phyloP scores from a whole-genome alignment of 2,797 vertebrate genomes.

The Pangasius sanitwongsei region DNA sequence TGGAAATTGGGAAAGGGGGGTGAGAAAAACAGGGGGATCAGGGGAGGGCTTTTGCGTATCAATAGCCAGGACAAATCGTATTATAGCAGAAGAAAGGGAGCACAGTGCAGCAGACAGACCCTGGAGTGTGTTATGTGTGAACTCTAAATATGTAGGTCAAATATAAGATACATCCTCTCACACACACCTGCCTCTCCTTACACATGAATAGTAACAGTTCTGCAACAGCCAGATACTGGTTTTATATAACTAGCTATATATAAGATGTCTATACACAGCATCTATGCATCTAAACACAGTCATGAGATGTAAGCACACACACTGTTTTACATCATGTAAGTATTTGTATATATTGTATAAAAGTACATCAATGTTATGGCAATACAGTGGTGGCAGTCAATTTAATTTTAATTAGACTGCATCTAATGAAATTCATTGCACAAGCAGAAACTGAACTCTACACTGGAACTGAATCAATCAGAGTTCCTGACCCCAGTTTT shows the following conservation, averaged over 20 bases:
- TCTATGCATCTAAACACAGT: not conserved
- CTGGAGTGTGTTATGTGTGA: constrained; percentile 37
- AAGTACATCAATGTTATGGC: not conserved
- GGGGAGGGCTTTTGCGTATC: constrained; percentile 83
- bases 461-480: constrained; percentile 3
- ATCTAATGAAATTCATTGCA: constrained; percentile 20
- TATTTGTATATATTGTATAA: not conserved
- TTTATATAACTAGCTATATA: not conserved
- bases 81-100: constrained; percentile 81
- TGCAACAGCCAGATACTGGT: not conserved
- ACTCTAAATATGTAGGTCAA: constrained; percentile 28
- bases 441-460: not conserved
- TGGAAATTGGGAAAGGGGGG: constrained; percentile 78
- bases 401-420: constrained; percentile 21
- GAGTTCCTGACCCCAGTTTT: constrained; percentile 13
- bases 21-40: constrained; percentile 42
- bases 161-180: not conserved
- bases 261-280: not conserved
- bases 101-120: constrained; percentile 72
- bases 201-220: not conserved
- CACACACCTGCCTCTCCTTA: not conserved
- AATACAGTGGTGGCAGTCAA: not conserved
- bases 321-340: not conserved
- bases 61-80: constrained; percentile 90
- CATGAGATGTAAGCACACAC: not conserved